phyloP scores from a whole-genome alignment of 2,113 vertebrate species.

The Zosterops hypoxanthus region DNA sequence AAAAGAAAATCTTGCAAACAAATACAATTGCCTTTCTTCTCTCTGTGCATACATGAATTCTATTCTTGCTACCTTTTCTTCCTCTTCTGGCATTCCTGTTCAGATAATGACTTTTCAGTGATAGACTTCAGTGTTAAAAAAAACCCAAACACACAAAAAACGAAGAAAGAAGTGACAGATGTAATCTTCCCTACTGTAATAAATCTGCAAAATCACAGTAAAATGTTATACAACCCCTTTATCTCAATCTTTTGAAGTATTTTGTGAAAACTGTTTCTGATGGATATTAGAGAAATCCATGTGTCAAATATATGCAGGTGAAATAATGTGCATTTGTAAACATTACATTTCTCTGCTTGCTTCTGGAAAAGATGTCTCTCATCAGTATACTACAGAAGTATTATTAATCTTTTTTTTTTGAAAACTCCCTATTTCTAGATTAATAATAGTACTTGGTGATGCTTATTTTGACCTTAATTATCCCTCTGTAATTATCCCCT shows the following conservation, averaged over 20 bases:
- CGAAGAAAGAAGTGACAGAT: not conserved
- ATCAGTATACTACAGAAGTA: not conserved
- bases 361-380: not conserved
- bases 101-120: not conserved
- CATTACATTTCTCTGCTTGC: not conserved
- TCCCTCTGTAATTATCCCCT: not conserved
- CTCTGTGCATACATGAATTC: not conserved
- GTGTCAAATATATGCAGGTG: not conserved
- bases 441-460: not conserved
- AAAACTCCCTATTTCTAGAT: not conserved
- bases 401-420: not conserved
- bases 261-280: not conserved
- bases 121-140: not conserved
- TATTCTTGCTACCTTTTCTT: not conserved
- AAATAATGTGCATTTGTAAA: not conserved
- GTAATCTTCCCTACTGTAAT: not conserved
- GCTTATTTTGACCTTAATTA: not conserved
- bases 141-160: too few relatives aligned
- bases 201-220: not conserved
- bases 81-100: not conserved
- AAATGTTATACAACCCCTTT: not conserved
- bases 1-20: too few relatives aligned
- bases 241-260: not conserved
- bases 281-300: not conserved
- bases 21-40: not conserved